A percentile compares a stretch with the other conserved stretches of the same genome.
Evolutionary conservation across 2,797 vertebrate species (phyloP).

Genomic region (Aplochiton taeniatus): DNA sequence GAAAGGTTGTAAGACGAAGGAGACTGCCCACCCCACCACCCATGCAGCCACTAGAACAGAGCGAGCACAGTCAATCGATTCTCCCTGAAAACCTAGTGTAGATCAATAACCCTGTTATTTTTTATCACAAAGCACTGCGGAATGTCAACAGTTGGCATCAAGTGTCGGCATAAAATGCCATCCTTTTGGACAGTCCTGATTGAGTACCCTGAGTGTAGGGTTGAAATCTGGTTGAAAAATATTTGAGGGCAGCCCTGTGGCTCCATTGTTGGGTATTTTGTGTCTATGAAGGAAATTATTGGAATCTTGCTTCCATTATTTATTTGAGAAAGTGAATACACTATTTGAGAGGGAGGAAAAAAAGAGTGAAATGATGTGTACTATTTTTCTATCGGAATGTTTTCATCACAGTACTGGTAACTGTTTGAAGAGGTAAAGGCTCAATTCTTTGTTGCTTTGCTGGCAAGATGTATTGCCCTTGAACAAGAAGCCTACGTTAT

Average conservation of each 20-base stretch:
- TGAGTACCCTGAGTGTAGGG: background rate
- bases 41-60: background rate
- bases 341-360: background rate
- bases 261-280: background rate
- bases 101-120: background rate
- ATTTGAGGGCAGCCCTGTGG: background rate
- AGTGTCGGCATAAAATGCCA: constrained; percentile 9
- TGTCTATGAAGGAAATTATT: background rate
- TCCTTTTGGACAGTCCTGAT: constrained; percentile 9
- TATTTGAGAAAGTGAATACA: background rate
- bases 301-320: background rate
- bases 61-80: background rate
- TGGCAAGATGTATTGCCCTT: background rate
- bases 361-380: background rate
- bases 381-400: background rate
- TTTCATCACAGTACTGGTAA: background rate
- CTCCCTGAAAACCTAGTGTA: constrained; percentile 6
- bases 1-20: constrained; percentile 11
- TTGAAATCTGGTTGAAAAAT: constrained; percentile 1
- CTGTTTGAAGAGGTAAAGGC: background rate
- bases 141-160: background rate
- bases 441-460: background rate
- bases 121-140: background rate
- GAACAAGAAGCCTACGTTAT: background rate
- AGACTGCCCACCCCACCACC: constrained; percentile 1